phyloP scores from a whole-genome alignment of 2,113 vertebrate genomes.

The Telmatochromis sp. region DNA sequence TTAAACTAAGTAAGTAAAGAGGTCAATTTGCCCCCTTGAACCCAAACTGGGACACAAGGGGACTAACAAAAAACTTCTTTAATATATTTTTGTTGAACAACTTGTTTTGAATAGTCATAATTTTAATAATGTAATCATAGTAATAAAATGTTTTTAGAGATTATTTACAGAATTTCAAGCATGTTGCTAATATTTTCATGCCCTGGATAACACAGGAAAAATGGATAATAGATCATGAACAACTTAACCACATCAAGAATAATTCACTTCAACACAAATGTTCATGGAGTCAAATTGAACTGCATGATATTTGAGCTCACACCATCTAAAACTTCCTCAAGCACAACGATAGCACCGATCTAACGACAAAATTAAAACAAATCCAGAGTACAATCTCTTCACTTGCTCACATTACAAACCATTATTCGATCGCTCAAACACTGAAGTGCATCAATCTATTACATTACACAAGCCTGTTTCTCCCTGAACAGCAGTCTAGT shows the following conservation, averaged over 20 bases:
- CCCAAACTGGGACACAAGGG: accelerated
- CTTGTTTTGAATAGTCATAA: neutral
- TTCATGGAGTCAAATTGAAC: neutral
- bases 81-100: neutral
- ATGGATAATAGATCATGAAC: neutral
- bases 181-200: neutral
- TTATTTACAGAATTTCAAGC: neutral
- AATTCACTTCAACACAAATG: neutral
- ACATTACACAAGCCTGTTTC: neutral
- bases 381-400: neutral
- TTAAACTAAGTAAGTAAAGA: neutral
- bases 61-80: neutral
- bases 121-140: neutral
- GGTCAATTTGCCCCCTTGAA: accelerated
- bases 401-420: slow-evolving; percentile 10
- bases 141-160: neutral
- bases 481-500: slow-evolving; percentile 37
- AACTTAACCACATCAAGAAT: neutral
- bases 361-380: neutral
- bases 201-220: neutral
- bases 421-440: slow-evolving; percentile 17
- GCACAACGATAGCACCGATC: neutral
- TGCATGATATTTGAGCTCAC: neutral
- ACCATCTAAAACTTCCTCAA: neutral
- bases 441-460: slow-evolving; percentile 30